Conservation (phyloP, 2,113 vertebrate species). For the Porphyrio hochstetteri region DNA sequence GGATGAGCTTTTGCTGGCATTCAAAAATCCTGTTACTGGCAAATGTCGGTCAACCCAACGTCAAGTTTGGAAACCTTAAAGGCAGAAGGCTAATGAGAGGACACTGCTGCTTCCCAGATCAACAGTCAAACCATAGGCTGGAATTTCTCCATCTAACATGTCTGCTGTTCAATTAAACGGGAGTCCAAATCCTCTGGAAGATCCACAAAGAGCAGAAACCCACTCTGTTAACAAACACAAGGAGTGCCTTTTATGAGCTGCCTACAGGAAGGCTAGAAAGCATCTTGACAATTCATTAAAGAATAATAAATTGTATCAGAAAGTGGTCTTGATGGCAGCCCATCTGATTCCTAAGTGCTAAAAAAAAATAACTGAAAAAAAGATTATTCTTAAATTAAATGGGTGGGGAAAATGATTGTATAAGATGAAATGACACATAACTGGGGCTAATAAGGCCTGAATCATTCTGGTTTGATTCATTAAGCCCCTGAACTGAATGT, state of each 20-base stretch:
- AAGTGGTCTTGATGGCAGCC: neutral
- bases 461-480: constrained; percentile 24
- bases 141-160: constrained; percentile 16
- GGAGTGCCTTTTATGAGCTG: neutral
- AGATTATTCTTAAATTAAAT: constrained; percentile 27
- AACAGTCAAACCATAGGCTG: neutral
- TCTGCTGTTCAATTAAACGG: constrained; percentile 9
- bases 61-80: neutral
- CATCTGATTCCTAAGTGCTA: neutral
- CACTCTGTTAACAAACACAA: neutral
- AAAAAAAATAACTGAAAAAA: neutral
- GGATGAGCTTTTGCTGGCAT: neutral
- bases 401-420: neutral
- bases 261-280: neutral
- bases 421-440: neutral
- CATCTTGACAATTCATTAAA: neutral
- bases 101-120: neutral
- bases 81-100: neutral
- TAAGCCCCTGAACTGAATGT: neutral
- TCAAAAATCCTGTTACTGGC: neutral
- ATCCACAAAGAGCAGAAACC: constrained; percentile 46
- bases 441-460: neutral
- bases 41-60: neutral
- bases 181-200: constrained; percentile 20
- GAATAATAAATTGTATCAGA: neutral